Conservation (phyloP, 2,797 vertebrate species). For the Euthynnus affinis region DNA sequence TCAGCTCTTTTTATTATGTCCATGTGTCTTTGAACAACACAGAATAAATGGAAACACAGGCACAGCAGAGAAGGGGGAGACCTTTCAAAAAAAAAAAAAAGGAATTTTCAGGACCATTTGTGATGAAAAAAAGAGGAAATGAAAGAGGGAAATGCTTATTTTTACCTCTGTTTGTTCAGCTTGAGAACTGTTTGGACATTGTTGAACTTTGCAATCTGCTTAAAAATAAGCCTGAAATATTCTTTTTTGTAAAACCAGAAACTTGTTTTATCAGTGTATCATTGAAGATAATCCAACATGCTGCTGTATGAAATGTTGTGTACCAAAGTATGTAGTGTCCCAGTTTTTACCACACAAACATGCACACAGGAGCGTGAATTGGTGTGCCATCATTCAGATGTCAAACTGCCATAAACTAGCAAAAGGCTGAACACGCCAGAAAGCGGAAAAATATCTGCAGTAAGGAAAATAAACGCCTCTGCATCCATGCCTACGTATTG, state of each 20-base stretch:
- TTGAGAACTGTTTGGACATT: constrained; percentile 17
- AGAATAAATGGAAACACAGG: constrained; percentile 36
- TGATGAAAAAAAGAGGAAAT: constrained; percentile 61
- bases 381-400: not conserved
- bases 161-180: constrained; percentile 52
- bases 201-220: constrained; percentile 10
- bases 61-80: constrained; percentile 23
- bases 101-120: constrained; percentile 32
- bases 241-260: not conserved
- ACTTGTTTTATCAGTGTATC: not conserved
- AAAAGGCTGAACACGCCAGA: not conserved
- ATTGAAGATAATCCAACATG: not conserved
- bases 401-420: not conserved
- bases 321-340: not conserved
- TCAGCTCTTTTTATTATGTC: constrained; percentile 15
- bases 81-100: constrained; percentile 32
- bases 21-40: constrained; percentile 37
- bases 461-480: not conserved
- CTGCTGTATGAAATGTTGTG: constrained; percentile 1
- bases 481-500: not conserved
- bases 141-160: constrained; percentile 53
- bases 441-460: constrained; percentile 10
- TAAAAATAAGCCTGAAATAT: constrained; percentile 23
- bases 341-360: not conserved
- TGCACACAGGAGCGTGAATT: not conserved